phyloP scores from a whole-genome alignment of 2,888 invertebrate genomes.

The Glyphotaelius pellucidus region DNA sequence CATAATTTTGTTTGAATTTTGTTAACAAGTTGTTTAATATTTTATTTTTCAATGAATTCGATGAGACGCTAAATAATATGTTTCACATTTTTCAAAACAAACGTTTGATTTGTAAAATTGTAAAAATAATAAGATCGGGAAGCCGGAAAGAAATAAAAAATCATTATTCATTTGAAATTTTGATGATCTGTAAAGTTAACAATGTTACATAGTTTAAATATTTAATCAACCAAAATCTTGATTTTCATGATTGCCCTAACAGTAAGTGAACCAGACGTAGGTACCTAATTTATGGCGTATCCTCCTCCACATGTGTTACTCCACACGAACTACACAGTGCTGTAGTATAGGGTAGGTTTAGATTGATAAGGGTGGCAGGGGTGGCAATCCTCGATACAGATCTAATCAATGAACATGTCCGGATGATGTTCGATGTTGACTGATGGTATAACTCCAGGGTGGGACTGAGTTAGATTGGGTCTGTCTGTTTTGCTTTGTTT shows the following conservation, averaged over 20 bases:
- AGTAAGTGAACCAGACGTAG: not conserved
- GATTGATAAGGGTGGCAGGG: not conserved
- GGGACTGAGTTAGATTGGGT: not conserved
- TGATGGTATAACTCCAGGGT: not conserved
- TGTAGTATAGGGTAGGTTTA: not conserved
- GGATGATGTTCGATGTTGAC: conserved; percentile 1
- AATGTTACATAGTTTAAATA: not conserved
- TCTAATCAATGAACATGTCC: conserved; percentile 25
- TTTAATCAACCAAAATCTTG: not conserved
- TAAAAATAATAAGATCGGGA: no score
- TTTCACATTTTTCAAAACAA: no score
- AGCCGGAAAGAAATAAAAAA: no score
- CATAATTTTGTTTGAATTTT: no score
- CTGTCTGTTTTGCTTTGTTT: not conserved
- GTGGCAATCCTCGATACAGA: not conserved
- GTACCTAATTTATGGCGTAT: not conserved
- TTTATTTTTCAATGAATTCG: no score
- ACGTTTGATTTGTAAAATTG: no score
- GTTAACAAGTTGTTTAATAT: no score
- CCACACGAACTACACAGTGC: not conserved
- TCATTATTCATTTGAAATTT: no score
- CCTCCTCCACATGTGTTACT: not conserved
- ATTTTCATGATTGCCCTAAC: not conserved
- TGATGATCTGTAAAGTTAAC: no score
- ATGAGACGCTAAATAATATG: no score